Evolutionary conservation across 2,888 invertebrate genomes (phyloP).

Genomic region (Vanessa cardui): DNA sequence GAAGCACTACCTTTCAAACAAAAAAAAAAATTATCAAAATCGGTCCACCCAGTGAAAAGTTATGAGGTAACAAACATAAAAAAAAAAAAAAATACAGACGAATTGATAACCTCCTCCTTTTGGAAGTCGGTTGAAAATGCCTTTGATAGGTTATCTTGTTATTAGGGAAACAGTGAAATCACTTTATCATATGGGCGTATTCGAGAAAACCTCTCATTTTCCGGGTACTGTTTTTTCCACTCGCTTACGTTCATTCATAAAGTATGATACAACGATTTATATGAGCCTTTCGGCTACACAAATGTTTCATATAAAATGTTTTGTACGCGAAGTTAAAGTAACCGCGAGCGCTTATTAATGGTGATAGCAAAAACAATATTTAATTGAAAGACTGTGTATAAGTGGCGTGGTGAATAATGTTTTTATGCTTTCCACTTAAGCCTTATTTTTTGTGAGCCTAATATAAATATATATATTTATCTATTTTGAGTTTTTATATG

Average conservation of each 20-base stretch:
- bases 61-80: no score
- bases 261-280: conserved; percentile 28
- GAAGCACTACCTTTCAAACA: no score
- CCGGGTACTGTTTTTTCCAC: conserved; percentile 26
- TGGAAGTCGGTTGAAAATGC: no score
- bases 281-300: conserved; percentile 8
- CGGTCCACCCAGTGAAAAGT: no score
- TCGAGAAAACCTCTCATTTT: conserved; percentile 26
- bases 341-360: conserved; percentile 6
- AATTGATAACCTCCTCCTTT: no score
- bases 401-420: no score
- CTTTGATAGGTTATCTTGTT: neutral
- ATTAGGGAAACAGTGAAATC: conserved; percentile 18
- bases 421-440: neutral
- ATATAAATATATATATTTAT: no score
- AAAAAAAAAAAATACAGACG: no score
- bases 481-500: no score
- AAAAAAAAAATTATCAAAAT: no score
- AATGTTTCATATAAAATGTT: conserved; percentile 18
- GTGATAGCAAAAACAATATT: neutral
- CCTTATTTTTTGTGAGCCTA: no score
- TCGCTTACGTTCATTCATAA: conserved; percentile 22
- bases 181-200: conserved; percentile 26
- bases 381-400: neutral
- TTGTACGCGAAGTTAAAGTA: conserved; percentile 1